Evolutionary conservation across 2,113 vertebrate genomes (phyloP).

Genomic region (Lichenostomus cassidix): DNA sequence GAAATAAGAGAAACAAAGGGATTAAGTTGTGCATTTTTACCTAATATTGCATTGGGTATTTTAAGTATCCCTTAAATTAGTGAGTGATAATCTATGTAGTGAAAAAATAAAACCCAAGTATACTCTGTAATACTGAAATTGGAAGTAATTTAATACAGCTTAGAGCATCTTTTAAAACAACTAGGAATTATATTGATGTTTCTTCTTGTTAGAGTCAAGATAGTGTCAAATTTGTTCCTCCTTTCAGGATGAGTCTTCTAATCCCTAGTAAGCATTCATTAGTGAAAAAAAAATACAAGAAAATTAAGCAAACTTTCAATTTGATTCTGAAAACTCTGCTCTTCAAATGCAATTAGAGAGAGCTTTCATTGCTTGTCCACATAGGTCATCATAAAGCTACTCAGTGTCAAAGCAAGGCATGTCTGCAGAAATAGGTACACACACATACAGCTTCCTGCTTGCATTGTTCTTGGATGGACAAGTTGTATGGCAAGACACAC

Average conservation of each 20-base stretch:
- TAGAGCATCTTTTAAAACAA: not conserved
- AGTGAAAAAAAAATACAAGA: not conserved
- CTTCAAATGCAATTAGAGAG: not conserved
- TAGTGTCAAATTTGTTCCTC: not conserved
- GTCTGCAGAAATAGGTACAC: not conserved
- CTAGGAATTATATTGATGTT: not conserved
- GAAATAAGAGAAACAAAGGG: not conserved
- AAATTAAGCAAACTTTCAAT: not conserved
- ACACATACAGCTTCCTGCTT: not conserved
- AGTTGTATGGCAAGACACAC: not conserved
- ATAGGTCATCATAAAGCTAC: not conserved
- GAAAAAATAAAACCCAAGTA: not conserved
- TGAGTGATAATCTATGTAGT: not conserved
- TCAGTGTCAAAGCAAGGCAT: not conserved
- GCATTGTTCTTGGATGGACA: not conserved
- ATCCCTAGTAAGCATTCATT: not conserved
- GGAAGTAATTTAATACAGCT: not conserved
- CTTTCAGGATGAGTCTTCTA: not conserved
- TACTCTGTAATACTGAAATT: not conserved
- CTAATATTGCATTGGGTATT: not conserved
- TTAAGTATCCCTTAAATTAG: not conserved
- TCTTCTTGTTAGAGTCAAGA: not conserved
- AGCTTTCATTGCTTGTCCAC: not conserved
- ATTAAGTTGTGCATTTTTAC: not conserved
- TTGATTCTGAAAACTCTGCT: not conserved